Evolutionary conservation across 2,888 invertebrate species (phyloP).

Genomic region (Dorcus hopei): DNA sequence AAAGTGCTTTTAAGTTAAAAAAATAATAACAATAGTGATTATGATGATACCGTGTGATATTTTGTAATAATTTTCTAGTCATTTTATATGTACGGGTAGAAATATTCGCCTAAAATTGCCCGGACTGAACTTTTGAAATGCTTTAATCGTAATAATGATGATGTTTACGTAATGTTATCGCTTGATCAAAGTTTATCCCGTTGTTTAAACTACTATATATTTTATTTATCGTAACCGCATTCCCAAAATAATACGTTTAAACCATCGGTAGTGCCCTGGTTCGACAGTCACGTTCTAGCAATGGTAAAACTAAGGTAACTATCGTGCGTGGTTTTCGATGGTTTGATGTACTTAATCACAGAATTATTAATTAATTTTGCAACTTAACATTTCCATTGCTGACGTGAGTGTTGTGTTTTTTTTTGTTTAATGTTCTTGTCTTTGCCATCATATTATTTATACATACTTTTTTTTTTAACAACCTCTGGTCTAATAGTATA

Average conservation of each 20-base stretch:
- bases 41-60: conserved; percentile 6
- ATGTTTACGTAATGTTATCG: conserved; percentile 33
- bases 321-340: conserved; percentile 37
- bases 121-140: conserved; percentile 32
- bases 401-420: conserved; percentile 48
- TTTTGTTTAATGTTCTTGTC: neutral
- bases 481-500: no score
- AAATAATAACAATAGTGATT: conserved; percentile 4
- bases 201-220: conserved; percentile 7
- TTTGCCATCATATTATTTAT: neutral
- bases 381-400: conserved; percentile 47
- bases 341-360: conserved; percentile 32
- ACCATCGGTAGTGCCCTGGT: conserved; percentile 20
- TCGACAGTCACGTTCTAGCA: conserved; percentile 50
- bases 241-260: conserved; percentile 30
- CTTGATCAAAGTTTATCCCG: conserved; percentile 26
- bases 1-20: neutral
- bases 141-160: conserved; percentile 15
- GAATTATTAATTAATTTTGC: conserved; percentile 22
- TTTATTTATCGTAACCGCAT: conserved; percentile 33
- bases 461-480: no score
- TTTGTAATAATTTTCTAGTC: conserved; percentile 37
- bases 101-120: conserved; percentile 34
- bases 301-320: conserved; percentile 47
- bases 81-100: conserved; percentile 37